A percentile compares a stretch with the other conserved stretches of the same genome.
phyloP scores from a whole-genome alignment of 1,140 invertebrate species.

The Pararge aegeria region DNA sequence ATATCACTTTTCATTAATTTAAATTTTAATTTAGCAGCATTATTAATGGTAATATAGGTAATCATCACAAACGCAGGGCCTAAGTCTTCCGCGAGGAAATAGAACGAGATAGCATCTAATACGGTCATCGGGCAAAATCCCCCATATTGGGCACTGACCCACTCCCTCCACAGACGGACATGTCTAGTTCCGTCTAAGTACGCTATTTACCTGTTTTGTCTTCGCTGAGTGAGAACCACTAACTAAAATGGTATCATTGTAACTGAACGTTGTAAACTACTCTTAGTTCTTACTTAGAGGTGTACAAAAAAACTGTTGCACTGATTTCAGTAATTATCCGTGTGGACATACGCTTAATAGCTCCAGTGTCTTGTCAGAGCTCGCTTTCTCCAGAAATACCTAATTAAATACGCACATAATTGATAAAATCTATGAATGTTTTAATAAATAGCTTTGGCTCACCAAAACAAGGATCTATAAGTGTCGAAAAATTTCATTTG shows the following conservation, averaged over 20 bases:
- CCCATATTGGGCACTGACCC: slow-evolving; percentile 59
- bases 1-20: too few relatives aligned
- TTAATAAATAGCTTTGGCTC: too few relatives aligned
- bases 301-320: slow-evolving; percentile 18
- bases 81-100: slow-evolving; percentile 42
- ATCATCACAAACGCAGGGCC: slow-evolving; percentile 5
- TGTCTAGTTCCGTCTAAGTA: slow-evolving; percentile 58
- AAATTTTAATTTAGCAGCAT: too few relatives aligned
- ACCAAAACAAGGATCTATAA: too few relatives aligned
- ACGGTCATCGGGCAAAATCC: slow-evolving; percentile 50
- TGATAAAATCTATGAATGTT: neutral
- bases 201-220: slow-evolving; percentile 62
- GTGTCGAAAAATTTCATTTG: too few relatives aligned
- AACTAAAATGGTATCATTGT: slow-evolving; percentile 40
- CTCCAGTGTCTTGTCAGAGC: neutral
- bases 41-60: slow-evolving; percentile 15
- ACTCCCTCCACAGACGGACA: slow-evolving; percentile 49
- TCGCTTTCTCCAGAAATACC: slow-evolving; percentile 5
- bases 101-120: slow-evolving; percentile 56
- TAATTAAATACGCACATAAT: neutral
- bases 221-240: slow-evolving; percentile 45
- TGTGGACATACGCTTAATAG: slow-evolving; percentile 3
- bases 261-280: slow-evolving; percentile 45
- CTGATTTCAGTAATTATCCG: slow-evolving; percentile 24
- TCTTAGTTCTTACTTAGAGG: slow-evolving; percentile 22